Conservation (phyloP, 2,113 vertebrate species). For the Ursus arctos region DNA sequence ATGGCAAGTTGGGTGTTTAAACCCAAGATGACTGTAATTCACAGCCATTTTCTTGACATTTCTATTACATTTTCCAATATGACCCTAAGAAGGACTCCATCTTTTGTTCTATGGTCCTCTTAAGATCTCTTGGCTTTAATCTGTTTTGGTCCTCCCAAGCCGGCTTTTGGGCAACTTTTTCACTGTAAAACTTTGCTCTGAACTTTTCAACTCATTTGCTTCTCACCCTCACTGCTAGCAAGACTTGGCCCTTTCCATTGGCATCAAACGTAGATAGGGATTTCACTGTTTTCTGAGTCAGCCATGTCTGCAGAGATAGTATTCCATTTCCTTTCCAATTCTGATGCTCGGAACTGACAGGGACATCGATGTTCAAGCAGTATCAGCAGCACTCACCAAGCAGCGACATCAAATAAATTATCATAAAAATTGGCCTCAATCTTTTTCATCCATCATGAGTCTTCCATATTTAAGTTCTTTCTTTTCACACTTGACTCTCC, state of each 20-base stretch:
- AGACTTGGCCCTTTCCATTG: not conserved
- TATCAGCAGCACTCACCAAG: not conserved
- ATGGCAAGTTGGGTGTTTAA: not conserved
- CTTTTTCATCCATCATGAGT: not conserved
- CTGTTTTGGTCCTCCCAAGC: not conserved
- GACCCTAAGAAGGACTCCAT: not conserved
- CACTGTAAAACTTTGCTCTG: not conserved
- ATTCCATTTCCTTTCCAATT: not conserved
- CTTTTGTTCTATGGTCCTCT: not conserved
- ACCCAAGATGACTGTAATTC: not conserved
- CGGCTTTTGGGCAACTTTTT: not conserved
- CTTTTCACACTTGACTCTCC: not conserved
- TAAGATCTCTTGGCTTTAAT: not conserved
- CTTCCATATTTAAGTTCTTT: not conserved
- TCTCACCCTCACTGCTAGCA: not conserved
- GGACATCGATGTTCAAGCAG: not conserved
- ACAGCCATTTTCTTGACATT: not conserved
- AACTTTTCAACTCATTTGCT: not conserved
- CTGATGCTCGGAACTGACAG: not conserved
- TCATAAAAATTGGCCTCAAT: not conserved
- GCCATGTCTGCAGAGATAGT: not conserved
- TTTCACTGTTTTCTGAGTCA: not conserved
- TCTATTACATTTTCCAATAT: not conserved
- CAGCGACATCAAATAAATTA: not conserved
- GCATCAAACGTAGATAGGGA: not conserved